These are phyloP conservation scores for Heliconius sara DNA, from an alignment of 2,888 invertebrate genomes.

Conservation along the genomic window DNA sequence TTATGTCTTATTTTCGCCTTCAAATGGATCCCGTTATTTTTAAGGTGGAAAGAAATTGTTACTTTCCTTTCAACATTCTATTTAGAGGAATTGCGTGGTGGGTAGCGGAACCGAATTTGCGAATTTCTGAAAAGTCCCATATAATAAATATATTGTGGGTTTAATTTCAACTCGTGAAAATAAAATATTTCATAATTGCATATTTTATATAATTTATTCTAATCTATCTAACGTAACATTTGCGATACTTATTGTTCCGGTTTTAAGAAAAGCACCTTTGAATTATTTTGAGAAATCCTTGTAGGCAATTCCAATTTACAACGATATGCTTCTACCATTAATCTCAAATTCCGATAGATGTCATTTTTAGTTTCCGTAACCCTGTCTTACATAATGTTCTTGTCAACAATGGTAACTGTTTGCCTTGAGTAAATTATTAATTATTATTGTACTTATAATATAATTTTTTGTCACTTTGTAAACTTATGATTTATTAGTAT, in stretches of 20 bases:
- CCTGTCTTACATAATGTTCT: conserved; percentile 11
- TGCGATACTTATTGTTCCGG: conserved; percentile 1
- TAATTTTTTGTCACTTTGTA: conserved; percentile 16
- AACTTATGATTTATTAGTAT: conserved; percentile 22
- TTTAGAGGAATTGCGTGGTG: background rate
- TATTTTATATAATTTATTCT: background rate
- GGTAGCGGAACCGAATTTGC: background rate
- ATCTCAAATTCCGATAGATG: conserved; percentile 22
- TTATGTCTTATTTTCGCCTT: background rate
- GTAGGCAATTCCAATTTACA: background rate
- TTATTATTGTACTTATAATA: conserved; percentile 17
- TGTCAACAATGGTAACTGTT: conserved; percentile 23
- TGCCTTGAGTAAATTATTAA: conserved; percentile 14
- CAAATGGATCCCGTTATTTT: background rate
- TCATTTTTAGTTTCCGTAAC: conserved; percentile 22
- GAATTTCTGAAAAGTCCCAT: background rate
- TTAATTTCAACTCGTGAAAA: no score
- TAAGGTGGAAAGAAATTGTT: background rate
- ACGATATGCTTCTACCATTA: conserved; percentile 4
- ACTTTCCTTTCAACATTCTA: background rate
- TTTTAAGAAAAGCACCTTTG: background rate
- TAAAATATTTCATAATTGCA: background rate
- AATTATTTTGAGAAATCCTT: conserved; percentile 10
- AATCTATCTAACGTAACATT: background rate
- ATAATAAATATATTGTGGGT: background rate